Conservation (phyloP, 2,797 vertebrate species). For the Pelodytes ibericus region DNA sequence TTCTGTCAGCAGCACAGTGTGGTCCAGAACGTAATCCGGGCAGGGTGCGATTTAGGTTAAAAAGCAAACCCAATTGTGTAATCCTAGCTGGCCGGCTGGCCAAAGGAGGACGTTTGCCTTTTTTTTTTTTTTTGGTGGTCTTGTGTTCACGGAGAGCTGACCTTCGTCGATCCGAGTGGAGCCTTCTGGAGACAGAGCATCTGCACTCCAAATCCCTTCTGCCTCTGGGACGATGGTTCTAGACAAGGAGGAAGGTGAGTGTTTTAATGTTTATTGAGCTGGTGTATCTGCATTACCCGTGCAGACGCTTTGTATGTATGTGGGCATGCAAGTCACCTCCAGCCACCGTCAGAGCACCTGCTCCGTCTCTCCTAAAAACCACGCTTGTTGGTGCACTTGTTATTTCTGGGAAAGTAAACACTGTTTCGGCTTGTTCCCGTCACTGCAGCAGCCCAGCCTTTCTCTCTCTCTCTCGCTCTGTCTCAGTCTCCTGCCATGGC, state of each 20-base stretch:
- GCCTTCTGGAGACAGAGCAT: constrained; percentile 77
- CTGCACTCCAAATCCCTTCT: constrained; percentile 84
- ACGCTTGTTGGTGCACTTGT: not conserved
- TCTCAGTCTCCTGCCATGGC: not conserved
- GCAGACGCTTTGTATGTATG: not conserved
- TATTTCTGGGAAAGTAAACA: constrained; percentile 15
- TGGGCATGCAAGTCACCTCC: not conserved
- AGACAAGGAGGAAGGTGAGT: constrained; percentile 97
- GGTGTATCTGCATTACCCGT: not conserved
- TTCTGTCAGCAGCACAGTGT: constrained; percentile 12
- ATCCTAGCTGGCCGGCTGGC: constrained; percentile 53
- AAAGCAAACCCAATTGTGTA: constrained; percentile 60
- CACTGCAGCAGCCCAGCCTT: not conserved
- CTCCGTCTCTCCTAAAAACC: too few species aligned
- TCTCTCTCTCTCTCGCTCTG: not conserved
- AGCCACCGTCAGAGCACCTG: not conserved
- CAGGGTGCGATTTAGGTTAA: constrained; percentile 61
- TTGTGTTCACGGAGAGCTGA: not conserved
- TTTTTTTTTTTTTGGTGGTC: too few species aligned
- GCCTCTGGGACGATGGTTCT: constrained; percentile 91
- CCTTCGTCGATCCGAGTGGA: constrained; percentile 24
- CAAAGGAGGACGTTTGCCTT: constrained; percentile 64
- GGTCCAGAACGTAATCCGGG: constrained; percentile 40
- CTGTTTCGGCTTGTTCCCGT: not conserved
- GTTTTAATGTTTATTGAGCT: not conserved